These are phyloP conservation scores for Dinomys branickii DNA, from an alignment of 2,113 vertebrate species.

Conservation along the genomic window DNA sequence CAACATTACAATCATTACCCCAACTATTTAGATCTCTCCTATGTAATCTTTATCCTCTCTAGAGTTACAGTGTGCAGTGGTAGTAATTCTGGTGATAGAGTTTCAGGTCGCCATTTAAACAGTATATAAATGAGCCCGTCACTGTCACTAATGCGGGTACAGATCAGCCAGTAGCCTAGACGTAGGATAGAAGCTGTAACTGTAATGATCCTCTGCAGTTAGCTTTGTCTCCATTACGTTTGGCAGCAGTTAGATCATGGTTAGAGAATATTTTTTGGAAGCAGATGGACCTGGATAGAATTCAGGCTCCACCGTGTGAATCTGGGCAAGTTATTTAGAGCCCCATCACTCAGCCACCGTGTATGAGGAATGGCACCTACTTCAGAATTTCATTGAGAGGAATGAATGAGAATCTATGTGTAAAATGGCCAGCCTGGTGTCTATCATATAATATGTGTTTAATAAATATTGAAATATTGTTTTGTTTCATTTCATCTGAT, in stretches of 20 bases:
- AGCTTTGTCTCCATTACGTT: not conserved
- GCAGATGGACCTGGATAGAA: not conserved
- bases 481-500: not conserved
- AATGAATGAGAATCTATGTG: not conserved
- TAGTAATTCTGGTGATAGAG: conserved; percentile 9
- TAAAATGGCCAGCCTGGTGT: not conserved
- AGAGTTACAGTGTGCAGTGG: not conserved
- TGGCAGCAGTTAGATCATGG: not conserved
- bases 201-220: not conserved
- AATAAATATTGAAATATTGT: not conserved
- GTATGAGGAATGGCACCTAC: not conserved
- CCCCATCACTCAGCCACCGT: not conserved
- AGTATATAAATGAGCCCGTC: not conserved
- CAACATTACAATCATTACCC: not conserved
- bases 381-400: not conserved
- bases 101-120: conserved; percentile 20
- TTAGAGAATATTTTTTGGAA: conserved; percentile 45
- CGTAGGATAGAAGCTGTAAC: not conserved
- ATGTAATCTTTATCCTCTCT: not conserved
- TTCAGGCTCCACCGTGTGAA: not conserved
- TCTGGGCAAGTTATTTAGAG: not conserved
- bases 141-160: not conserved
- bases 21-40: conserved; percentile 35
- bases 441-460: not conserved
- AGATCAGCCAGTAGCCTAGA: not conserved